Percentiles rank a stretch among this genome's conserved stretches.
Conservation (phyloP, 2,113 vertebrate genomes). For the Zeus faber region DNA sequence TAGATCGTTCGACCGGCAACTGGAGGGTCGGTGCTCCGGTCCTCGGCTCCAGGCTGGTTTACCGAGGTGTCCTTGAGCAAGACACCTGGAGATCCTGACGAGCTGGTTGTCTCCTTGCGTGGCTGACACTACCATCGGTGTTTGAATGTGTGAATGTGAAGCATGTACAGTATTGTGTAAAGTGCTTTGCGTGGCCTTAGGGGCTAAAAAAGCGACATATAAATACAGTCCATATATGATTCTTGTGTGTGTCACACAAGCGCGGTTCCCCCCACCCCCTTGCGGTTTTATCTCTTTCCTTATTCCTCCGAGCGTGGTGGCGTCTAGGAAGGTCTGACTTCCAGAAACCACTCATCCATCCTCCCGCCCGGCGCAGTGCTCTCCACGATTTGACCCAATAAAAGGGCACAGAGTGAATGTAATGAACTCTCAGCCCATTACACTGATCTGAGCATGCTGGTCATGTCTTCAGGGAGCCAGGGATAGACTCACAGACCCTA, state of each 20-base stretch:
- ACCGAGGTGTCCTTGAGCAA: no score
- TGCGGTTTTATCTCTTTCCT: background rate
- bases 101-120: no score
- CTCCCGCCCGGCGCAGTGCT: constrained; percentile 39
- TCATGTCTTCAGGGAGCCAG: constrained; percentile 64
- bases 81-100: no score
- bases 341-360: background rate
- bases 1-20: no score
- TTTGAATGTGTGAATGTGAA: no score
- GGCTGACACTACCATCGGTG: no score
- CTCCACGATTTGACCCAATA: constrained; percentile 74
- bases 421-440: constrained; percentile 74
- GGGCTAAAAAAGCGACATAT: no score
- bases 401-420: constrained; percentile 66
- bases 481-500: constrained; percentile 40
- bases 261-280: background rate
- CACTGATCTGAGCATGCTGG: constrained; percentile 68
- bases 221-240: no score
- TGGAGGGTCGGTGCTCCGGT: no score
- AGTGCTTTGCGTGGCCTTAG: no score
- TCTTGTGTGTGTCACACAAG: background rate
- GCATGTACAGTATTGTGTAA: no score
- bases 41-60: no score
- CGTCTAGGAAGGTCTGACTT: background rate
- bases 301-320: background rate